These are phyloP conservation scores for Passerculus sandwichensis DNA, from an alignment of 2,797 vertebrate genomes.

Conservation along the genomic window DNA sequence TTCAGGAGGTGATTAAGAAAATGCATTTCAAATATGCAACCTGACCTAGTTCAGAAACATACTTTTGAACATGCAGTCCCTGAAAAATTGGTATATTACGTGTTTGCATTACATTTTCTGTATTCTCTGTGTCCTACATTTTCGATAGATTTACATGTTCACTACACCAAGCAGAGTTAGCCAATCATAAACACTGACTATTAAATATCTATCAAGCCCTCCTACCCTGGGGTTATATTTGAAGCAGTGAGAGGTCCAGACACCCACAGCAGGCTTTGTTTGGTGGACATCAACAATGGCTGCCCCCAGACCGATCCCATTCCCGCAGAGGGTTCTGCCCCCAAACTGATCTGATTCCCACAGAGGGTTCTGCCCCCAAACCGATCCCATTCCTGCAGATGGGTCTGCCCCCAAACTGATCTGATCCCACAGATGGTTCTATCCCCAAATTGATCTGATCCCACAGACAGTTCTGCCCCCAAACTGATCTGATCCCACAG, in stretches of 20 bases:
- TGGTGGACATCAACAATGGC: fast-evolving
- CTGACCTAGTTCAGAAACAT: not conserved
- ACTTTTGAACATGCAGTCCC: not conserved
- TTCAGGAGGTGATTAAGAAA: not conserved
- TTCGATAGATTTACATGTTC: not conserved
- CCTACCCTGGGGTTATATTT: not conserved
- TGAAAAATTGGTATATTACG: not conserved
- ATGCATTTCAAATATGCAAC: not conserved
- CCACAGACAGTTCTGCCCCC: fast-evolving
- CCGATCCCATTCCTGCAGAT: fast-evolving
- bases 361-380: not conserved
- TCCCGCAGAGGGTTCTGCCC: not conserved
- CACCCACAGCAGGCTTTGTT: not conserved
- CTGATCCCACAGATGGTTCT: fast-evolving
- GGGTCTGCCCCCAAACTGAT: fast-evolving
- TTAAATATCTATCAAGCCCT: not conserved
- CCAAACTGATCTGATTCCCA: fast-evolving
- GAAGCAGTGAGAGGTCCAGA: not conserved
- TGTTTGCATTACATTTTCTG: not conserved
- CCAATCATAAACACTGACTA: not conserved
- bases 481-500: fast-evolving
- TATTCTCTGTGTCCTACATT: not conserved
- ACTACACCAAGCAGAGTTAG: not conserved
- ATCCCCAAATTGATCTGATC: fast-evolving
- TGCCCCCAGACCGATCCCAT: fast-evolving